Evolutionary conservation across 2,113 vertebrate species (phyloP).

Genomic region (Meles meles): DNA sequence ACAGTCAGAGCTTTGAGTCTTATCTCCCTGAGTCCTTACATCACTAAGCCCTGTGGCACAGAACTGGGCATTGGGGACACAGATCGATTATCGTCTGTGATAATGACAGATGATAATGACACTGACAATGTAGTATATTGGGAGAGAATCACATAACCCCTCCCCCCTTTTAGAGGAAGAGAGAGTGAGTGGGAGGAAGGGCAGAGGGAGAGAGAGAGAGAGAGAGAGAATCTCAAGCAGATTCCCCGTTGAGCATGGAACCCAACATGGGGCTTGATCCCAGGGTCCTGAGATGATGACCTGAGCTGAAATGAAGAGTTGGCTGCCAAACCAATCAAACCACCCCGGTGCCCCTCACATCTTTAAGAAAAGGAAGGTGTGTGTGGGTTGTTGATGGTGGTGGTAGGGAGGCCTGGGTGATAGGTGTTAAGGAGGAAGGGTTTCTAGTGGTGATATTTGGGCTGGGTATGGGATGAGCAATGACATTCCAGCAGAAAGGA

Average conservation of each 20-base stretch:
- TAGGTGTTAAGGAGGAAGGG: neutral
- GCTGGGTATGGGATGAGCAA: neutral
- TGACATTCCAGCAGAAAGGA: neutral
- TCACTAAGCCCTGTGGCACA: neutral
- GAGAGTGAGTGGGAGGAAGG: neutral
- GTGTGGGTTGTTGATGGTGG: neutral
- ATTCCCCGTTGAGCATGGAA: neutral
- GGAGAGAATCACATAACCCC: neutral
- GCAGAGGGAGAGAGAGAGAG: neutral
- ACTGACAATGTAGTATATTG: neutral
- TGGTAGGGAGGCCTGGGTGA: neutral
- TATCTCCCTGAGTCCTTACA: neutral
- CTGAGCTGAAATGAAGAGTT: neutral
- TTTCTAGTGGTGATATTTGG: neutral
- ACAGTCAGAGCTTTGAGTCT: neutral
- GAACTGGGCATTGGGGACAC: neutral
- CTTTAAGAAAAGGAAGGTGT: neutral
- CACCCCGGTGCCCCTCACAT: neutral
- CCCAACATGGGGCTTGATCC: neutral
- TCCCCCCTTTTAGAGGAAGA: too few species aligned
- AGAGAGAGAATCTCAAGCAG: neutral
- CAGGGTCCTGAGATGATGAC: neutral
- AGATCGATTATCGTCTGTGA: too few species aligned
- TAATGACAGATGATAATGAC: too few species aligned
- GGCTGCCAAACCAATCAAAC: neutral